Base-by-base conservation (phyloP, 2,113 vertebrate genomes). In the Nothocercus julius region DNA sequence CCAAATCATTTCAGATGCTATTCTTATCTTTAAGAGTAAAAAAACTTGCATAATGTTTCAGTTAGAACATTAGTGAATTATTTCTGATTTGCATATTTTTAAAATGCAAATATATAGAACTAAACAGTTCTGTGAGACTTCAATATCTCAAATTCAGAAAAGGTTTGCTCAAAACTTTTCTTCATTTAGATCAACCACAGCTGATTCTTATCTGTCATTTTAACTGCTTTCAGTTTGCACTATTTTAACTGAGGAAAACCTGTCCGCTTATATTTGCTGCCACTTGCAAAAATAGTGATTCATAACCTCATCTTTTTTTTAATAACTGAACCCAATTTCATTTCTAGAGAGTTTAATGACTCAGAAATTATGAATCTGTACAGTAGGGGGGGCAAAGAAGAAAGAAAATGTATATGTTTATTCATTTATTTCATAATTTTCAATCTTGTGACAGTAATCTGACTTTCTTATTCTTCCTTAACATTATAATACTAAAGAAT, bases 231-330 rank as follows among this genome's bases (percentile, higher is more conserved):
- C 32, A 11, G 45, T 77, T 58, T 82, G 28, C 5, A 53, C 81
- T 38, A 87, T 76, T 93, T 93, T 82, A 86, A 54, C 30, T 76
- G 59, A 78, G 59, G 42, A 91, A 89, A 76, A 82, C 32, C 25
- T 66, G 5, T 82, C 44, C 32, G 6, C 24, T 86, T 84, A 5
- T 56, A 34, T 69, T 87, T 91, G 9, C 56, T 78, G 27, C 82
- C 28, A 56, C 84, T 95, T 89, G 66, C 36, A 66, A 76, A 81
- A 73, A 61, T 32, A 72, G 4, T 82, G 77, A 86, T 93, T 80
- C 51, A 47, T 56, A 87, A 79, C 27, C 3, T 45, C 56, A 34
- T 90, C 5, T 2, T 54, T 72, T 5, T n/a, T 21, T 54, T 34
- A 28, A 74, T 9, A 63, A 58, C 25, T 64, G 63, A 74, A 70